Base-by-base conservation (phyloP, 1,140 invertebrate genomes). In the Brevipalpus yothersi region DNA sequence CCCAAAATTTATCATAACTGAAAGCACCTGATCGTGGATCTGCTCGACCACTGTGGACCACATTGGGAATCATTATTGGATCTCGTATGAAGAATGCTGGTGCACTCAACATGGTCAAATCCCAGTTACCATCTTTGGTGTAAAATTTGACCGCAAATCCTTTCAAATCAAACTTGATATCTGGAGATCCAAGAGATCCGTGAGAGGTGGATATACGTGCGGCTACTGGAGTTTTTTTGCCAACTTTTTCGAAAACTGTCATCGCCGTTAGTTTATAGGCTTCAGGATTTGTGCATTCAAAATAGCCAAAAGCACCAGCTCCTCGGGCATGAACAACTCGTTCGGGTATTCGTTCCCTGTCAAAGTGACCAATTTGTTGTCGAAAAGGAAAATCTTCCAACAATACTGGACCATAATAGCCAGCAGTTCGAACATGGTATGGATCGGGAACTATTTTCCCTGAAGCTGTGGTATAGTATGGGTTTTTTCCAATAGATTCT, bases 301-400 rank as follows among this genome's bases (percentile, higher is more conserved):
- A 93, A 68, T 92, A 91, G 2, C 93, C 93, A 74, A 94, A 95
- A n/a, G 93, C 93, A 65, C 90, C 82, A 59, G 84, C 87, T 66
- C 92, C 93, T 73, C 96, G 96, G 0, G 92, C 93, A 72, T 97
- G 93, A 0, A 97, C 92, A 1, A 96, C 92, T 68, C 93, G 77
- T 71, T 97, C 93, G 0, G 93, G 92, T 66, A 97, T 95, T 60
- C 94, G 76, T 70, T 98, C 92, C 19, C 86, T 64, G 64, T 82
- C 79, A 64, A 95, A 89, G 69, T 91, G 86, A 0, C 85, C 80
- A 66, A 93, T 76, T 68, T 93, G 85, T 68, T 96, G 90, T 61
- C 91, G 71, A 63, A 82, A 85, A 42, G 79, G 78, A 61, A 81
- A 79, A 70, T 96, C 92, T 63, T 92, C 83, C 4, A 94, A 72